Evolutionary conservation across 2,888 invertebrate species (phyloP).

Genomic region (Lagria hirta): DNA sequence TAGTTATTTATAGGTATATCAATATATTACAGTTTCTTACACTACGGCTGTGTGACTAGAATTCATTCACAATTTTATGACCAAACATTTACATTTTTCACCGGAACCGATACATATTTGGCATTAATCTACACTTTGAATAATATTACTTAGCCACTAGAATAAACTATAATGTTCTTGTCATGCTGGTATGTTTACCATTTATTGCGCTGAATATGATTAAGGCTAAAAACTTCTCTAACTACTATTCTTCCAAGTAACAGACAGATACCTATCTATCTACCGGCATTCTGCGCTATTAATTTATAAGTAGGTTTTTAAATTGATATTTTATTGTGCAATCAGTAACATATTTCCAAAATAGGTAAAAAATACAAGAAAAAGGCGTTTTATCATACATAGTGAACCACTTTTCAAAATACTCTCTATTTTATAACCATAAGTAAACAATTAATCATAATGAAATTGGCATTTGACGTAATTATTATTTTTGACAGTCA

Average conservation of each 20-base stretch:
- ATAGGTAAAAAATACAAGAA: slow-evolving; percentile 7
- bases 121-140: slow-evolving; percentile 7
- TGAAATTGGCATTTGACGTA: no score
- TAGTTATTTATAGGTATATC: slow-evolving; percentile 43
- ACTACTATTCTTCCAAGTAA: slow-evolving; percentile 28
- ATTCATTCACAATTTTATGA: slow-evolving; percentile 21
- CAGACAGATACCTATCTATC: slow-evolving; percentile 31
- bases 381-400: slow-evolving; percentile 4
- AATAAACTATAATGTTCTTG: no score
- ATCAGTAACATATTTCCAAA: no score
- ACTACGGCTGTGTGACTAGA: slow-evolving; percentile 22
- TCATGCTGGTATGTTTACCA: slow-evolving; percentile 27
- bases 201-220: slow-evolving; percentile 25
- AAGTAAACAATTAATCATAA: no score
- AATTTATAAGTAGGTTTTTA: no score
- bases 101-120: slow-evolving; percentile 18
- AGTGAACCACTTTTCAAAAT: no score
- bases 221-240: slow-evolving; percentile 23
- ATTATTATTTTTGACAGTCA: no score
- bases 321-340: slow-evolving; percentile 1
- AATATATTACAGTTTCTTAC: slow-evolving; percentile 25
- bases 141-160: no score
- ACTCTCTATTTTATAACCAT: no score
- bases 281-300: slow-evolving; percentile 9
- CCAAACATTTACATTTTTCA: slow-evolving; percentile 22